A percentile compares a stretch with the other conserved stretches of the same genome.
Evolutionary conservation across 2,113 vertebrate genomes (phyloP).

Genomic region (Prinia subflava): DNA sequence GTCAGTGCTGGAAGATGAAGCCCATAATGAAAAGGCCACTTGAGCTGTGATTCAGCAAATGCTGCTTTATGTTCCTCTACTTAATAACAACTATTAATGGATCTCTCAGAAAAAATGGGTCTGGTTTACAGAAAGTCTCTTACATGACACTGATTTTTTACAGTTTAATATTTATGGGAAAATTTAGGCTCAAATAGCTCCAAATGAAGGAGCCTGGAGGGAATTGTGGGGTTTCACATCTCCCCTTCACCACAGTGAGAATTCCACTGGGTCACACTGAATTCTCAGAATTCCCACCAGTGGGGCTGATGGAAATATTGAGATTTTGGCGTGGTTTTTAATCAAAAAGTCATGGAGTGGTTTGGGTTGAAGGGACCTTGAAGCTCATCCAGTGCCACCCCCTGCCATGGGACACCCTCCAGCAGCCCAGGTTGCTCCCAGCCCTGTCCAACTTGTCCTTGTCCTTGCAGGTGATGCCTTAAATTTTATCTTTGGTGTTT

Average conservation of each 20-base stretch:
- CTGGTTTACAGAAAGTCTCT: background rate
- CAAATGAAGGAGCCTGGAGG: background rate
- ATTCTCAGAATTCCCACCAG: background rate
- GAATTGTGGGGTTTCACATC: background rate
- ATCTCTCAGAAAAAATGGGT: background rate
- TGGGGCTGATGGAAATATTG: background rate
- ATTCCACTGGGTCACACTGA: background rate
- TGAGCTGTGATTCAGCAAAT: background rate
- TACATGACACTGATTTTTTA: background rate
- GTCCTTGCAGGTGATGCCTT: background rate
- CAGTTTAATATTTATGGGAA: background rate
- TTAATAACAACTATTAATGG: background rate
- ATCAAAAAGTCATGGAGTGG: background rate
- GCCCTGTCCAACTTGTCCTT: background rate
- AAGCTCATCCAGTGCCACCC: background rate
- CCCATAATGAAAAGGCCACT: background rate
- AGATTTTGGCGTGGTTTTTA: background rate
- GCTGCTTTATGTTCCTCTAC: background rate
- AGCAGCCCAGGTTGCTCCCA: too few relatives aligned
- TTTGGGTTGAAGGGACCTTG: background rate
- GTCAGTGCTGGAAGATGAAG: background rate
- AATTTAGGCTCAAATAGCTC: background rate
- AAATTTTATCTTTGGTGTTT: background rate
- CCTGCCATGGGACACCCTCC: background rate
- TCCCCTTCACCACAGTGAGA: background rate